Evolutionary conservation across 2,888 invertebrate genomes (phyloP), one percentile per base, ranked within the genome.

Genomic region (Dromius quadrimaculatus): DNA sequence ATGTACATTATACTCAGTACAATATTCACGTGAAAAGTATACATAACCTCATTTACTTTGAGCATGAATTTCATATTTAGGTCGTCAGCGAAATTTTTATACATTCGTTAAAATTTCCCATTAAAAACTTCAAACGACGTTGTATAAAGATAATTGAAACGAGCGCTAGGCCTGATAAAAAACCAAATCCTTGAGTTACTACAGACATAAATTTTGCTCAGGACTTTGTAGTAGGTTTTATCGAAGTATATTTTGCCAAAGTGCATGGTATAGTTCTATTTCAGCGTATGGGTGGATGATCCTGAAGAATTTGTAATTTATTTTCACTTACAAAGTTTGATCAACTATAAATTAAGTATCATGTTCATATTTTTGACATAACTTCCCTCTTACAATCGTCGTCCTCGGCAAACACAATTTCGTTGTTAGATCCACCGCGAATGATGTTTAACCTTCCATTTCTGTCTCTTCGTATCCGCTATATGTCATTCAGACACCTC

Each of bases 81-180:
- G n/a, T 8, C 64, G 32, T 64, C 64, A 64, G 64, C 64, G 17
- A 45, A 64, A 32, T 59, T 57, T 54, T 59, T 59, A 59, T 36
- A 34, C 34, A 59, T 59, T 59, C 59, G 59, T 36, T 36, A 59
- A 59, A 59, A 59, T 36, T 36, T 59, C 59, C 59, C 36, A 59
- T 59, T 59, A 59, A 59, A 59, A 59, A 47, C 59, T 59, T 59
- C 59, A 59, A 59, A 59, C 59, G 59, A 59, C 59, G 36, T 59
- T 20, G 36, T 59, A 36, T 17, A 9, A 59, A 59, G 59, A 59
- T 59, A 59, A 59, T 59, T 59, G 59, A 59, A 59, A 36, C 59
- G 19, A 47, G 36, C 19, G 36, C 59, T 59, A 6, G 59, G 34
- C 36, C 36, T 36, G 36, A 17, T 36, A 59, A 59, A 59, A 59